A percentile compares a stretch with the other conserved stretches of the same genome.
Conservation (phyloP, 2,113 vertebrate genomes). For the Leiothrix lutea region DNA sequence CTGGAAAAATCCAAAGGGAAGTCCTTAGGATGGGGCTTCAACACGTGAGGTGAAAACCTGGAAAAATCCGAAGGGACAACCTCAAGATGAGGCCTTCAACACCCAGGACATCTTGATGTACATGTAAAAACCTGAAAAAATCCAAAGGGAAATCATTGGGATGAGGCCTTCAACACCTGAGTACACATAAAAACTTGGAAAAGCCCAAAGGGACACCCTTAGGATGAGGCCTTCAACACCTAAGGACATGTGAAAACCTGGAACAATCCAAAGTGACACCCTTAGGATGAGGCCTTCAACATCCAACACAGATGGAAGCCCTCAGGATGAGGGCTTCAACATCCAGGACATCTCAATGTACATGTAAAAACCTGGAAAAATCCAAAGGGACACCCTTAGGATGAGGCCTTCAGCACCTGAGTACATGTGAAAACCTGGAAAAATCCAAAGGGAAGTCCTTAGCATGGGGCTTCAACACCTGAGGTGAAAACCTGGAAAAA, state of each 20-base stretch:
- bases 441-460: too few relatives aligned
- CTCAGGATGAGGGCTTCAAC: accelerated
- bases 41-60: too few relatives aligned
- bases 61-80: too few relatives aligned
- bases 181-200: background rate
- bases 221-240: background rate
- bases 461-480: too few relatives aligned
- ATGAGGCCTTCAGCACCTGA: background rate
- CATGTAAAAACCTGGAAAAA: conserved; percentile 66
- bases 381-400: too few relatives aligned
- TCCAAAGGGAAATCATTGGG: too few relatives aligned
- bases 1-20: background rate
- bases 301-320: too few relatives aligned
- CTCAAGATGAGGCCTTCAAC: too few relatives aligned
- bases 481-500: too few relatives aligned
- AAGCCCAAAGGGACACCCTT: too few relatives aligned
- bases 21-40: too few relatives aligned
- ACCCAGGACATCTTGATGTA: too few relatives aligned
- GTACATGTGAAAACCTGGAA: conserved; percentile 88
- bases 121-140: conserved; percentile 87
- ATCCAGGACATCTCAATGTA: conserved; percentile 68
- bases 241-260: background rate
- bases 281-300: accelerated
- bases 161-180: background rate
- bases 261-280: background rate